Base-by-base conservation (phyloP, 1,140 invertebrate species). In the Acromyrmex heyeri region DNA sequence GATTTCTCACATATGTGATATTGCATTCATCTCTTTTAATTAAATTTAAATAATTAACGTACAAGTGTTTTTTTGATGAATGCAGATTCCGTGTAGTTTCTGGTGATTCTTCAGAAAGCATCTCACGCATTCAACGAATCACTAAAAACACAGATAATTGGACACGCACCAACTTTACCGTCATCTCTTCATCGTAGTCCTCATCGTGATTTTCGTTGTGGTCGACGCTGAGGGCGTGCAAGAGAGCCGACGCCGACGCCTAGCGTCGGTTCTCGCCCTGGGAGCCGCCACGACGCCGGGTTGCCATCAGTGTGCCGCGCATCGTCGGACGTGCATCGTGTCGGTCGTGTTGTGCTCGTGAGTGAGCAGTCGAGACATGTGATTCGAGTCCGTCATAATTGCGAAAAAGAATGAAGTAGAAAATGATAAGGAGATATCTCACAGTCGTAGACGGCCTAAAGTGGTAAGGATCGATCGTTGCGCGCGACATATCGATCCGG, bases 241-340 rank as follows among this genome's bases (percentile, higher is more conserved):
- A 91, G 72, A 87, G 90, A 72, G 61, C 65, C 62, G 48, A 59
- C 82, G 77, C 79, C 90, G 90, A 90, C 86, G 90, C 85, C 85
- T 78, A 83, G 86, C 73, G 86, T 79, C 90, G 88, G 61, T 85
- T 76, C 64, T 70, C 83, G 55, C 75, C 55, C 61, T 55, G 48
- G 53, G 69, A 69, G 57, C 50, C 53, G 64, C 38, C 70, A 34
- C 78, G 86, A 72, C 86, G 86, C 76, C 72, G 76, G 7, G 61
- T 48, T 16, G 30, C 62, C 55, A 27, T 90, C 88, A 91, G 91
- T 91, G 64, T 86, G 62, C 88, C 90, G 91, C 90, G 88, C 83
- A 90, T 76, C 87, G 73, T 88, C 72, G 82, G 30, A 82, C 62
- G 88, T 87, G 90, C 67, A 64, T 83, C 38, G 65, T 73, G 87